A percentile compares a stretch with the other conserved stretches of the same genome.
Conservation (phyloP, 2,797 vertebrate species). For the Acridotheres tristis region DNA sequence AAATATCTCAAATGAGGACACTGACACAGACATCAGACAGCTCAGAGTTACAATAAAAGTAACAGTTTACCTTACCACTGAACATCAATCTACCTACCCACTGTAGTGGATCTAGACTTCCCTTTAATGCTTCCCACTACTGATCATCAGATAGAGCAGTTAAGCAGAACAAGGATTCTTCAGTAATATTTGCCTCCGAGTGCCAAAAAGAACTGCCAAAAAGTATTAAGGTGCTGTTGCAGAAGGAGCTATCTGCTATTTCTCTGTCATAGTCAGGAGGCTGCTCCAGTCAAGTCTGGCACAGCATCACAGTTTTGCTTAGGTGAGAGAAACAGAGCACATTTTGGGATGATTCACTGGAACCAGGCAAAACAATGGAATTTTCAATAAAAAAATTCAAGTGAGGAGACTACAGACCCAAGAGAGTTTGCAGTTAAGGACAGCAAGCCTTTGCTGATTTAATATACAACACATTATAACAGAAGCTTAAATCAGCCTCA, state of each 20-base stretch:
- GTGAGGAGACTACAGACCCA: not conserved
- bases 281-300: not conserved
- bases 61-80: conserved; percentile 69
- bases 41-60: conserved; percentile 73
- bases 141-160: conserved; percentile 77
- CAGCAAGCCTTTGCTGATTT: not conserved
- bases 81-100: conserved; percentile 78
- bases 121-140: conserved; percentile 66
- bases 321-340: not conserved
- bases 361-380: not conserved
- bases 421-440: not conserved
- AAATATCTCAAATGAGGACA: conserved; percentile 71
- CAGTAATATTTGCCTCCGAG: not conserved
- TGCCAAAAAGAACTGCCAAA: conserved; percentile 62
- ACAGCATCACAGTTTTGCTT: not conserved
- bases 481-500: not conserved
- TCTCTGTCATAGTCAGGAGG: not conserved
- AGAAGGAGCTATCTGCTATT: not conserved
- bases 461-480: not conserved
- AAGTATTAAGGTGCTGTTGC: not conserved
- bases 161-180: conserved; percentile 49
- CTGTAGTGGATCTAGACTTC: conserved; percentile 67
- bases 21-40: conserved; percentile 76
- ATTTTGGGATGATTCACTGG: not conserved
- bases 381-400: not conserved